Evolutionary conservation across 2,113 vertebrate genomes (phyloP).

Genomic region (Cisticola juncidis): DNA sequence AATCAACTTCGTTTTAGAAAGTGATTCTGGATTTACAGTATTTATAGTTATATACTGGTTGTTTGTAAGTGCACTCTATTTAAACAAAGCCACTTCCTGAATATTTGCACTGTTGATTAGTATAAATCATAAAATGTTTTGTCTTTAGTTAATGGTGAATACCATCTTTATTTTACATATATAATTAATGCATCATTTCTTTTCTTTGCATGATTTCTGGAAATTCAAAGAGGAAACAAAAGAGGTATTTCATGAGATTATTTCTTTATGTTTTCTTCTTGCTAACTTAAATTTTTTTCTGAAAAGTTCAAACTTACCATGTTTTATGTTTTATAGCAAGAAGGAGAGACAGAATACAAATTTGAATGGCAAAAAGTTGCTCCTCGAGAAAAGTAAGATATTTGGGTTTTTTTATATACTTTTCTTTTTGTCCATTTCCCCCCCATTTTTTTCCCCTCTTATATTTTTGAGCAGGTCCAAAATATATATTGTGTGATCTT

Average conservation of each 20-base stretch:
- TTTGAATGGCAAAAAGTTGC: slow-evolving; percentile 99
- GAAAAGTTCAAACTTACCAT: background rate
- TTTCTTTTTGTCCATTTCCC: background rate
- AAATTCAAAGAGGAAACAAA: slow-evolving; percentile 86
- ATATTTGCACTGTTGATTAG: background rate
- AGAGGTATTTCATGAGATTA: slow-evolving; percentile 82
- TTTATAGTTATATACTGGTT: background rate
- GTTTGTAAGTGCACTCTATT: background rate
- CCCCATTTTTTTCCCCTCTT: background rate
- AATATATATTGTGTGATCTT: background rate
- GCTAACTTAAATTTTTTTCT: background rate
- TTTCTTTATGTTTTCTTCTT: slow-evolving; percentile 22
- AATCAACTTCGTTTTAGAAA: background rate
- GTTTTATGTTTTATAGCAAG: slow-evolving; percentile 74
- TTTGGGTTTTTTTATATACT: background rate
- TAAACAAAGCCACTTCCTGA: background rate
- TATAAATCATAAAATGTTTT: background rate
- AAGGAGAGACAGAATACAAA: slow-evolving; percentile 93
- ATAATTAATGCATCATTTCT: background rate
- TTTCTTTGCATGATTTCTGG: slow-evolving; percentile 34
- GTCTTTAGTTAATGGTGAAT: background rate
- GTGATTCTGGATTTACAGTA: background rate
- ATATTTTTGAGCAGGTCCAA: background rate
- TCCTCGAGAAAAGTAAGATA: slow-evolving; percentile 93
- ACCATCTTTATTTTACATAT: background rate